Percentiles rank a stretch among this genome's conserved stretches.
phyloP scores from a whole-genome alignment of 2,888 invertebrate species.

The Drosophila sordidapex region DNA sequence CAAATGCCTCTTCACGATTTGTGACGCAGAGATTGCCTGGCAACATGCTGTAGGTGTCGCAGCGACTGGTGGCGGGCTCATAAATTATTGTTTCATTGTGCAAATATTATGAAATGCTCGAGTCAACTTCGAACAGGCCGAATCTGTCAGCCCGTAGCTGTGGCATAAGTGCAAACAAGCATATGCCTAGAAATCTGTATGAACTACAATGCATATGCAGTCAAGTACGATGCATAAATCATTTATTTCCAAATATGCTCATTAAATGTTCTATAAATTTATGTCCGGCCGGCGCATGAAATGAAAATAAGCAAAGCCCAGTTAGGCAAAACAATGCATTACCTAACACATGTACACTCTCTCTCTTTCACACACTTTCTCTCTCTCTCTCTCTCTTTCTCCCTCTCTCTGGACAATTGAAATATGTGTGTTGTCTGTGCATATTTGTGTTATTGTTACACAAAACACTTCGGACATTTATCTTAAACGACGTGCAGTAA shows the following conservation, averaged over 20 bases:
- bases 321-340: constrained; percentile 45
- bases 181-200: constrained; percentile 26
- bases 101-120: constrained; percentile 33
- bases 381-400: background rate
- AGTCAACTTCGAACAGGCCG: constrained; percentile 20
- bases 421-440: background rate
- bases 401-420: background rate
- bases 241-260: constrained; percentile 68
- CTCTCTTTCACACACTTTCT: background rate
- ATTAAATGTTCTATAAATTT: constrained; percentile 77
- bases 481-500: constrained; percentile 26
- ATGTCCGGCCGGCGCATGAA: constrained; percentile 54
- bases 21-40: background rate
- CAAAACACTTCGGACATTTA: constrained; percentile 7
- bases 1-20: constrained; percentile 1
- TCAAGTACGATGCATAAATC: constrained; percentile 60
- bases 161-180: constrained; percentile 21
- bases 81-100: constrained; percentile 35
- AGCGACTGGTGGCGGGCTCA: constrained; percentile 22
- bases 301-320: constrained; percentile 52
- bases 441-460: constrained; percentile 7
- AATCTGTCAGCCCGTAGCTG: constrained; percentile 14
- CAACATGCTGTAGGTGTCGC: constrained; percentile 22
- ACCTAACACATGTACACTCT: constrained; percentile 15
- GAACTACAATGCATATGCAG: constrained; percentile 25